These are phyloP conservation scores for Diachrysia chrysitis DNA, from an alignment of 2,888 invertebrate genomes.

Conservation along the genomic window DNA sequence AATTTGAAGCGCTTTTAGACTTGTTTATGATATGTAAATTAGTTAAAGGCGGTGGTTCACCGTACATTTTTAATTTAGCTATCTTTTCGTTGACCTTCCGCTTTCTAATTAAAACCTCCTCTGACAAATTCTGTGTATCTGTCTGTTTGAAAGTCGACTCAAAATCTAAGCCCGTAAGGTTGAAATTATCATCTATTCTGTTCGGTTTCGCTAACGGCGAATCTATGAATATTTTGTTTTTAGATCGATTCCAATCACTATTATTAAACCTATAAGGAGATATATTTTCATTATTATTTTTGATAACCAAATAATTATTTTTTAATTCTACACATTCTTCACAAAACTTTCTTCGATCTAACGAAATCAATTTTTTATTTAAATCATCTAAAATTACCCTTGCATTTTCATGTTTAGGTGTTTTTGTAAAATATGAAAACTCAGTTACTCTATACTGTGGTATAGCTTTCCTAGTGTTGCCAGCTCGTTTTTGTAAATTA, in stretches of 20 bases:
- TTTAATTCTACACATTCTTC: slow-evolving; percentile 74
- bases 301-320: slow-evolving; percentile 68
- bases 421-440: slow-evolving; percentile 89
- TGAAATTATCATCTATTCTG: slow-evolving; percentile 68
- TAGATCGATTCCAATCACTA: slow-evolving; percentile 70
- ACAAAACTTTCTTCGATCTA: slow-evolving; percentile 67
- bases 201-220: slow-evolving; percentile 68
- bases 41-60: slow-evolving; percentile 88
- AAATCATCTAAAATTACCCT: slow-evolving; percentile 83
- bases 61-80: slow-evolving; percentile 86
- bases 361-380: slow-evolving; percentile 64
- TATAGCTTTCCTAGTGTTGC: slow-evolving; percentile 85
- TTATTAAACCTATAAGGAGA: slow-evolving; percentile 77
- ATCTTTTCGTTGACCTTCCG: slow-evolving; percentile 80
- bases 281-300: slow-evolving; percentile 70
- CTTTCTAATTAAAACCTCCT: slow-evolving; percentile 72
- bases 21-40: slow-evolving; percentile 81
- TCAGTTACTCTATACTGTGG: slow-evolving; percentile 90
- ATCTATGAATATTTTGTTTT: slow-evolving; percentile 75
- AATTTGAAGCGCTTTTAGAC: slow-evolving; percentile 74
- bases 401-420: slow-evolving; percentile 88
- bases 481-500: slow-evolving; percentile 90
- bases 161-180: slow-evolving; percentile 82
- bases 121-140: slow-evolving; percentile 72
- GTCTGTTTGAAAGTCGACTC: slow-evolving; percentile 81